Evolutionary conservation across 2,113 vertebrate species (phyloP), one percentile per base, ranked within the genome.

Genomic region (Nesoenas mayeri): DNA sequence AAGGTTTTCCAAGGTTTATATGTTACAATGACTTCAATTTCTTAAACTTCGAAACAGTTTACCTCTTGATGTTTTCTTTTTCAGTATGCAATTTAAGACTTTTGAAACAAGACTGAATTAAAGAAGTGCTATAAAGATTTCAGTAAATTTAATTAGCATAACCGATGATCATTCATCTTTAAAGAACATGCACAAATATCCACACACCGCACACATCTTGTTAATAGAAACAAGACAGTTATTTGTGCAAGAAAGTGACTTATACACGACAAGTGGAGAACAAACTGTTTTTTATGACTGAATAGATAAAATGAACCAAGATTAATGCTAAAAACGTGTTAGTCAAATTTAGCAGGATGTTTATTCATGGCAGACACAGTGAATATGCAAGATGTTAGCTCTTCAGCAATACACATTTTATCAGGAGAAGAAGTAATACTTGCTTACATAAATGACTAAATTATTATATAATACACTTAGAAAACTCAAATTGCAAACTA

Each of bases 131-230:
- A 16, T 21, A 40, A 70, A 44, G 19, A 62, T 85, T 73, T 84
- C 29, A 42, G 5, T 57, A 64, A 29, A 47, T 89, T 67, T 65
- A 88, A 53, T 69, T 75, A 64, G 3, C 12, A 40, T 11, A 61
- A 8, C 7, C 61, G 36, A 36, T 70, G 34, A 70, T 61, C 19
- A 61, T 22, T 28, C 9, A 7, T 34, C 66, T 87, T 88, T 65
- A 48, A 83, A 80, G 11, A 40, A 48, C 19, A 13, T 1, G 1
- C 5, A 48, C 0, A 1, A 11, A 28, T 36, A 14, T 72, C 36
- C 60, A 22, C 3, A 4, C 4, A 29, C 9, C 17, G 9, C 13
- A 25, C 34, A 12, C 5, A 31, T 64, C 24, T 50, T 47, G 21
- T 69, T 67, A 75, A 38, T 3, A 50, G 53, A 56, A 89, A n/a